phyloP scores from a whole-genome alignment of 2,888 invertebrate species.

The Scaptomyza caliginosa region DNA sequence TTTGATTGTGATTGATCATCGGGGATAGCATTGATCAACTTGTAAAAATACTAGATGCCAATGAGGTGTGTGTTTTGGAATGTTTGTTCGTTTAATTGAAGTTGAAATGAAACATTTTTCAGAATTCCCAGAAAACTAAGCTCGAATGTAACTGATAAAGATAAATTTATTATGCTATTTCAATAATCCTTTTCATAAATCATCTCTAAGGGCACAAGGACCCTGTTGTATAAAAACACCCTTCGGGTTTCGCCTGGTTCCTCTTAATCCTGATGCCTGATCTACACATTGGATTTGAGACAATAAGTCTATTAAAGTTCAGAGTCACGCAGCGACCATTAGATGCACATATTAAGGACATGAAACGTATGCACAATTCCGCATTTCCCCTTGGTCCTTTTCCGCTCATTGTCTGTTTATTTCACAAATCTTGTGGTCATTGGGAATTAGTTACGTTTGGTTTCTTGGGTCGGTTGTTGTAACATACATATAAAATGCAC shows the following conservation, averaged over 20 bases:
- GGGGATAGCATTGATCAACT: conserved; percentile 30
- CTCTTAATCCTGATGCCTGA: conserved; percentile 1
- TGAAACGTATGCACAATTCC: conserved; percentile 22
- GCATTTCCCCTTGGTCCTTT: neutral
- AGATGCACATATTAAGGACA: conserved; percentile 52
- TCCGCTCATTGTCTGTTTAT: conserved; percentile 16
- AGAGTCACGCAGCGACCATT: conserved; percentile 44
- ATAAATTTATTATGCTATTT: neutral
- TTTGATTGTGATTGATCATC: conserved; percentile 75
- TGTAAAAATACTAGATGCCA: conserved; percentile 25
- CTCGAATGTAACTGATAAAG: neutral
- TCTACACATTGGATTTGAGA: conserved; percentile 14
- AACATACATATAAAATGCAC: conserved; percentile 27
- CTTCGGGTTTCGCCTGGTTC: neutral
- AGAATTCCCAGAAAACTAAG: neutral
- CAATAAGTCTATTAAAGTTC: conserved; percentile 23
- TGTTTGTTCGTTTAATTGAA: conserved; percentile 1
- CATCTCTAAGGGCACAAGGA: too few species aligned
- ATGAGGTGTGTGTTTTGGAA: conserved; percentile 6
- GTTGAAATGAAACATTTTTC: neutral
- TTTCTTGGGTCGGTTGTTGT: neutral
- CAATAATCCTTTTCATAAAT: neutral
- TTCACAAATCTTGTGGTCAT: conserved; percentile 57
- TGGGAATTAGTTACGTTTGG: conserved; percentile 24
- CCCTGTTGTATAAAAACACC: neutral